Evolutionary conservation across 2,113 vertebrate genomes (phyloP).

Genomic region (Dascyllus trimaculatus): DNA sequence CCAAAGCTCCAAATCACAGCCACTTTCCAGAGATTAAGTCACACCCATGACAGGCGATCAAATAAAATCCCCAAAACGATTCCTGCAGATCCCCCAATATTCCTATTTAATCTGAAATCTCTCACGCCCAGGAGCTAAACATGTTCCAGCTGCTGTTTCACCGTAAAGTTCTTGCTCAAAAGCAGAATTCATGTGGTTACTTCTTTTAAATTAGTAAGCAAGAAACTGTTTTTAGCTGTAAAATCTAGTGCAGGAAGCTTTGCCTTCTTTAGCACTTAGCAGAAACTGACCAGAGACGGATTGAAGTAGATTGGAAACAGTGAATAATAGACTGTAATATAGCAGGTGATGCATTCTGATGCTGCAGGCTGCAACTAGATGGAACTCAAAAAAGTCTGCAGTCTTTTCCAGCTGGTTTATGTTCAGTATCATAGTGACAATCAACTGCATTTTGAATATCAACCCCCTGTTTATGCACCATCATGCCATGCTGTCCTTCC

Average conservation of each 20-base stretch:
- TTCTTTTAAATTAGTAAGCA: too few relatives aligned
- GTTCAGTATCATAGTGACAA: not conserved
- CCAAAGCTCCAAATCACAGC: not conserved
- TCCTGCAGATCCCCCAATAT: constrained; percentile 6
- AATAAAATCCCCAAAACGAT: constrained; percentile 5
- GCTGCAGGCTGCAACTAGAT: too few relatives aligned
- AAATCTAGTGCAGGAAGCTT: not conserved
- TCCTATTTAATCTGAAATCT: not conserved
- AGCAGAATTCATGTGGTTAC: too few relatives aligned
- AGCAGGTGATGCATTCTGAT: constrained; percentile 7
- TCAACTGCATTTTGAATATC: not conserved
- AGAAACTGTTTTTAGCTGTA: too few relatives aligned
- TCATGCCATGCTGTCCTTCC: not conserved
- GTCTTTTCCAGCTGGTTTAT: not conserved
- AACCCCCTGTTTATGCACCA: not conserved
- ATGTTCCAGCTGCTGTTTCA: not conserved
- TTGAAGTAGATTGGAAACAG: not conserved
- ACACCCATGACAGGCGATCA: not conserved
- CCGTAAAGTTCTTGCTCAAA: too few relatives aligned
- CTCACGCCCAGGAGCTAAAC: not conserved
- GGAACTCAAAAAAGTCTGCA: too few relatives aligned
- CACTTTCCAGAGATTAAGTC: constrained; percentile 2
- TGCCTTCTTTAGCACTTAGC: not conserved
- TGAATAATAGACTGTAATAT: not conserved
- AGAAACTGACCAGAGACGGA: not conserved